Base-by-base conservation (phyloP, 2,113 vertebrate genomes). In the Mus spicilegus region DNA sequence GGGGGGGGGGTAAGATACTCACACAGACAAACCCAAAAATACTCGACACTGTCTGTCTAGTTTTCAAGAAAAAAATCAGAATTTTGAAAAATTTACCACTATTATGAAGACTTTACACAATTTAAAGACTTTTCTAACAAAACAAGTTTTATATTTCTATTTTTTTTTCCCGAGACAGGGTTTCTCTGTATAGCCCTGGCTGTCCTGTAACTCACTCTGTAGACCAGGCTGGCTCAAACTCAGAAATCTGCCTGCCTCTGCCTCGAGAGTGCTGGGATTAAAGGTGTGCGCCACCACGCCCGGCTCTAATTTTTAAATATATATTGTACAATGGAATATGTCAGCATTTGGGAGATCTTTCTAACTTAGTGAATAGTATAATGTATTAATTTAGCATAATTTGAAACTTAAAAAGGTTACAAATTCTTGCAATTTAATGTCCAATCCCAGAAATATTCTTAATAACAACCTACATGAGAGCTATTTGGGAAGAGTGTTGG, bases 21-120 rank as follows among this genome's bases (percentile, higher is more conserved):
- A 8, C 63, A 65, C 63, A 10, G 22, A 70, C 4, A 72, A 89
- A 73, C 49, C 4, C 16, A 76, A 90, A 90, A 80, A 46, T 42
- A 67, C 16, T 33, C 87, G 36, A 95, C 56, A 42, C 30, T 89
- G 14, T 69, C 77, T 51, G 46, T 49, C 81, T 30, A 88, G 28
- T 91, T 93, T 91, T 93, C 46, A 51, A 89, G 84, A 26, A 96
- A 94, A 94, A 93, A 88, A 75, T 63, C 10, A 49, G 13, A 89
- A 81, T 90, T 95, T 87, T 93, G 14, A 36, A 89, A 95, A 96
- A 93, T 39, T 54, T 42, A 63, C 33, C 20, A 70, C 7, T 6
- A 76, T n/a, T 12, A 26, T 54, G 61, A 93, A 93, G 22, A 87
- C 9, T 14, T 91, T 51, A 73, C 3, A 36, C 33, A 67, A 73